These are phyloP conservation scores for Eupithecia vulgata DNA, from an alignment of 2,888 invertebrate genomes.

Conservation along the genomic window DNA sequence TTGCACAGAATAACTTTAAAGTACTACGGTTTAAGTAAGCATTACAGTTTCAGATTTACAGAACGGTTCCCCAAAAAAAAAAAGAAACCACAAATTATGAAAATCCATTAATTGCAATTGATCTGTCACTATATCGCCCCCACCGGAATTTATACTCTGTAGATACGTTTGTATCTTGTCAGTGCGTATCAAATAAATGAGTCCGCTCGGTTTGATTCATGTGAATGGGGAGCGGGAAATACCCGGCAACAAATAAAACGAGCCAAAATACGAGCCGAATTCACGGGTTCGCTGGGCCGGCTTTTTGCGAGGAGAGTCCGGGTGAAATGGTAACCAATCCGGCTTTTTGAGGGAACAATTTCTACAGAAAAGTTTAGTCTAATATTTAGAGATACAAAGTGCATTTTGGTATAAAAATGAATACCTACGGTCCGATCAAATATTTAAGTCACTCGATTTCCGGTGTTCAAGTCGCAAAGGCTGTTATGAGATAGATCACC, in stretches of 20 bases:
- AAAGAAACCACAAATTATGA: slow-evolving; percentile 24
- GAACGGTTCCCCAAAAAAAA: background rate
- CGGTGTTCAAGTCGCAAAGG: no score
- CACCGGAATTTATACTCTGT: slow-evolving; percentile 53
- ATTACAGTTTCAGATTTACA: background rate
- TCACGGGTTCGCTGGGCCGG: slow-evolving; percentile 45
- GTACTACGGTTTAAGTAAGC: background rate
- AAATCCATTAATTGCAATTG: slow-evolving; percentile 35
- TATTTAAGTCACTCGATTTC: no score
- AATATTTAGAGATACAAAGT: background rate
- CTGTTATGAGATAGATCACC: no score
- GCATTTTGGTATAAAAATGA: background rate
- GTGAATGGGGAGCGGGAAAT: slow-evolving; percentile 77
- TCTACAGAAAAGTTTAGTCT: background rate
- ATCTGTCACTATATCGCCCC: slow-evolving; percentile 34
- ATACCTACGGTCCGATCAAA: background rate
- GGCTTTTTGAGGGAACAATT: background rate
- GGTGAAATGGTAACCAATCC: background rate
- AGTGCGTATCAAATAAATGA: slow-evolving; percentile 80
- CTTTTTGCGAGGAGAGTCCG: slow-evolving; percentile 4
- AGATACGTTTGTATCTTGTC: slow-evolving; percentile 65
- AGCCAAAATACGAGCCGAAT: slow-evolving; percentile 55
- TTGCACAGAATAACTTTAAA: no score
- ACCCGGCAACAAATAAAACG: slow-evolving; percentile 77
- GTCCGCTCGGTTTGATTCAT: slow-evolving; percentile 80